These are phyloP conservation scores for Sciaenops ocellatus DNA, from an alignment of 2,797 vertebrate genomes.

Conservation along the genomic window DNA sequence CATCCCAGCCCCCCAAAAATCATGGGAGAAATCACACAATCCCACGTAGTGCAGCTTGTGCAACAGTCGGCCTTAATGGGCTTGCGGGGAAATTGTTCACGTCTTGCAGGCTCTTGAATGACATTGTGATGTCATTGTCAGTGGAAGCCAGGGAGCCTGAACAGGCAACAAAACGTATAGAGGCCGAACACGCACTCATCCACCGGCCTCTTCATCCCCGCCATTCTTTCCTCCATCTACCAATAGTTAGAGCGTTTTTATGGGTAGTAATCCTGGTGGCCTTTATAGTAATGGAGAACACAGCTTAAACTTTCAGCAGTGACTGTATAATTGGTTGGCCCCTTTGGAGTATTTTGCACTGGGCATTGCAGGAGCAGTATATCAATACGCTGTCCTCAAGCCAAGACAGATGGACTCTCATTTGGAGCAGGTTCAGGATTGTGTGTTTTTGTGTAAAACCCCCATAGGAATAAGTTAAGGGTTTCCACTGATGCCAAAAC, in stretches of 20 bases:
- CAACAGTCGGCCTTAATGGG: neutral
- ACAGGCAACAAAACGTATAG: neutral
- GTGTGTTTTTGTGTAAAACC: slow-evolving; percentile 58
- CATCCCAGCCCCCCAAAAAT: slow-evolving; percentile 38
- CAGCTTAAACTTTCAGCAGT: slow-evolving; percentile 57
- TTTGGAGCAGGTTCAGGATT: slow-evolving; percentile 58
- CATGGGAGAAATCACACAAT: slow-evolving; percentile 28
- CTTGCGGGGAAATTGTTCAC: neutral
- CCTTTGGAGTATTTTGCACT: slow-evolving; percentile 61
- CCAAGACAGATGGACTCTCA: slow-evolving; percentile 64
- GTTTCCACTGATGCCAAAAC: slow-evolving; percentile 66
- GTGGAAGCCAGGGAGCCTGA: slow-evolving; percentile 1
- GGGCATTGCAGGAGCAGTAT: slow-evolving; percentile 61
- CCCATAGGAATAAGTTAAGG: slow-evolving; percentile 63
- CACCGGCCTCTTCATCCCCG: slow-evolving; percentile 26
- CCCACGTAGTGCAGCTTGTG: neutral
- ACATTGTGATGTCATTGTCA: slow-evolving; percentile 16
- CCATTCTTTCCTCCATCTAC: slow-evolving; percentile 37
- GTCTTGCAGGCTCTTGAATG: slow-evolving; percentile 1
- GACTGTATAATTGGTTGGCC: slow-evolving; percentile 61
- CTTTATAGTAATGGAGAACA: slow-evolving; percentile 73
- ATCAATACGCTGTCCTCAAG: slow-evolving; percentile 56
- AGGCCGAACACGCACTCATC: slow-evolving; percentile 2
- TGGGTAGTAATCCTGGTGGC: slow-evolving; percentile 84
- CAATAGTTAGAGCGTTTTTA: slow-evolving; percentile 81